Base-by-base conservation (phyloP, 2,797 vertebrate genomes). In the Erethizon dorsatum region DNA sequence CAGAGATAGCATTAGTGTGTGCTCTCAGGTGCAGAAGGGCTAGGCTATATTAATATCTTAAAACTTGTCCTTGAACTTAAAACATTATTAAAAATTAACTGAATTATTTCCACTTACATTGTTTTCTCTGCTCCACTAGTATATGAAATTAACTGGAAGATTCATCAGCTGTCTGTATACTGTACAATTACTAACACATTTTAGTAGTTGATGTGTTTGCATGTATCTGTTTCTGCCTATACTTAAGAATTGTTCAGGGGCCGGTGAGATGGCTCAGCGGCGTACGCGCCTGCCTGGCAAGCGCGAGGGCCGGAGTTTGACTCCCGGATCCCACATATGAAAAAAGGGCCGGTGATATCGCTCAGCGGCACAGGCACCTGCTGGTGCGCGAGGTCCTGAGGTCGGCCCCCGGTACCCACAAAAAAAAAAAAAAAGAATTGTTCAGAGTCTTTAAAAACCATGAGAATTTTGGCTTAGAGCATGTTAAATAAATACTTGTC, bases 61-160 rank as follows among this genome's bases (percentile, higher is more conserved):
- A 96, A 88, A 96, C 89, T 83, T 94, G n/a, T 83, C 26, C 56
- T 83, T 88, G 50, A 94, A 47, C 41, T 93, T 91, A 83, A 96
- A 89, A 20, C 45, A 80, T 88, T 95, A 67, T 77, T 92, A 89
- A 88, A 65, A 95, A 69, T 80, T 73, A 96, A 77, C 37, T 95
- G 69, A 61, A 95, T 75, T 88, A 77, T 86, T 96, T 85, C 37
- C 77, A 83, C 45, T 89, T 92, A 63, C 20, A 50, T 61, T 91
- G 3, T 96, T 94, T 90, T 96, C 50, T 83, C 47, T 86, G 11
- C 56, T 77, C 57, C 15, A 77, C 41, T 93, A 95, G 57, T 90
- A 52, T 54, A 41, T 65, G n/a, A 94, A 91, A 80, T 87, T 92
- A 97, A 77, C 37, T 87, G 52, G 56, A 93, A 84, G 56, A 96